phyloP scores from a whole-genome alignment of 2,113 vertebrate genomes.

The Onychorhynchus coronatus region DNA sequence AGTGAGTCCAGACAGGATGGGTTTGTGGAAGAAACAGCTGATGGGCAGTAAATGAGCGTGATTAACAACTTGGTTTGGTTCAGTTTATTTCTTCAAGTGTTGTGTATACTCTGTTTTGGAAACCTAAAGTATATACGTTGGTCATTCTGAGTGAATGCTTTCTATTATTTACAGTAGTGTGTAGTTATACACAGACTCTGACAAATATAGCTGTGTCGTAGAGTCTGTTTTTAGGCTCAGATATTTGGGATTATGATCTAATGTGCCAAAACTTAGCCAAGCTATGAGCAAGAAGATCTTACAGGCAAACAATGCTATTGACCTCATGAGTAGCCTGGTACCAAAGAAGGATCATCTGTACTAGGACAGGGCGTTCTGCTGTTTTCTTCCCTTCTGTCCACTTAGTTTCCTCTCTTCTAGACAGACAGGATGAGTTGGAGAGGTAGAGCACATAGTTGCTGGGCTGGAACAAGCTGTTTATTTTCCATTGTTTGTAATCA shows the following conservation, averaged over 20 bases:
- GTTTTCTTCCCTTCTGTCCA: not conserved
- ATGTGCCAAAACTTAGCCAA: not conserved
- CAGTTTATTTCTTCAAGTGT: not conserved
- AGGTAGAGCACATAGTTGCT: constrained; percentile 36
- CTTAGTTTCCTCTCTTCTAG: constrained; percentile 49
- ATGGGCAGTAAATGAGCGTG: not conserved
- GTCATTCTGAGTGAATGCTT: not conserved
- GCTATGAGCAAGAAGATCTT: constrained; percentile 10
- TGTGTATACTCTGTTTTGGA: not conserved
- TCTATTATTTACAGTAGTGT: constrained; percentile 12
- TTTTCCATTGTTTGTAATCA: constrained; percentile 54
- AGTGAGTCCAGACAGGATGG: not conserved
- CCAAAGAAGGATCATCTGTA: not conserved
- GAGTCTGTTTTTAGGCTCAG: constrained; percentile 16
- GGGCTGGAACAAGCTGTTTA: constrained; percentile 51
- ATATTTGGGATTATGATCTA: not conserved
- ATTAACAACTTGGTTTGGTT: not conserved
- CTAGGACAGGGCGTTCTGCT: constrained; percentile 27
- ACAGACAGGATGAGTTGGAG: constrained; percentile 55
- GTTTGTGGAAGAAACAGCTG: not conserved
- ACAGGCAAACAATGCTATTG: not conserved
- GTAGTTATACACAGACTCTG: not conserved
- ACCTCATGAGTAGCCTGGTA: not conserved
- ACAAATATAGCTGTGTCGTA: not conserved
- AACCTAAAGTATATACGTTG: not conserved